These are phyloP conservation scores for Vultur gryphus DNA, from an alignment of 2,797 vertebrate genomes.

Conservation along the genomic window DNA sequence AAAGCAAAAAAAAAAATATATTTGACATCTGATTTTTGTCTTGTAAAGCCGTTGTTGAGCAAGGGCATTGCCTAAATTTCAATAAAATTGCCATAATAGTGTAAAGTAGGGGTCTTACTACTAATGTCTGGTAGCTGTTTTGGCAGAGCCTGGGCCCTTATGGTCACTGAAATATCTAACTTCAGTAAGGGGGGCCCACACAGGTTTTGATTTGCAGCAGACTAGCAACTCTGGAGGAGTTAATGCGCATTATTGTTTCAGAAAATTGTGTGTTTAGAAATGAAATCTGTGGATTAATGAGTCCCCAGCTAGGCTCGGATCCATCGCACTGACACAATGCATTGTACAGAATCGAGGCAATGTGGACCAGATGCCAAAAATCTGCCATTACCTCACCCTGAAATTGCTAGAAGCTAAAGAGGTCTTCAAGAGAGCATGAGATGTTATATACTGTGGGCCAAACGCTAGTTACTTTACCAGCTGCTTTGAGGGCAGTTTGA, in stretches of 20 bases:
- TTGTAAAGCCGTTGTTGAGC: neutral
- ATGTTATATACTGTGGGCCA: neutral
- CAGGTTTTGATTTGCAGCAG: slow-evolving; percentile 29
- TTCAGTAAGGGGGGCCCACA: neutral
- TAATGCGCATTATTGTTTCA: neutral
- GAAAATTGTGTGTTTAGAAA: slow-evolving; percentile 27
- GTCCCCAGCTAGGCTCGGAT: neutral
- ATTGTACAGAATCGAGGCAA: neutral
- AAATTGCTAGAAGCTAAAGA: neutral
- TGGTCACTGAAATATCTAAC: neutral
- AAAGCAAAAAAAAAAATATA: neutral
- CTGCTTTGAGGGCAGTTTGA: neutral
- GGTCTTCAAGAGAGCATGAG: neutral
- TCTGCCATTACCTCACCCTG: slow-evolving; percentile 23
- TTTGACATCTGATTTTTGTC: neutral
- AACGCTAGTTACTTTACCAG: neutral
- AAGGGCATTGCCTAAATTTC: neutral
- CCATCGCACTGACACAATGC: neutral
- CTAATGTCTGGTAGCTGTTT: neutral
- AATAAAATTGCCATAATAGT: neutral
- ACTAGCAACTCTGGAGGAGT: slow-evolving; percentile 1
- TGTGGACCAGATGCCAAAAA: neutral
- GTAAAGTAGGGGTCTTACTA: neutral
- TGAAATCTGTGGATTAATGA: slow-evolving; percentile 17
- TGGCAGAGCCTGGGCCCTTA: neutral